Percentiles rank a stretch among this genome's conserved stretches.
phyloP scores from a whole-genome alignment of 2,113 vertebrate genomes.

The Gallinago paraguaiae region DNA sequence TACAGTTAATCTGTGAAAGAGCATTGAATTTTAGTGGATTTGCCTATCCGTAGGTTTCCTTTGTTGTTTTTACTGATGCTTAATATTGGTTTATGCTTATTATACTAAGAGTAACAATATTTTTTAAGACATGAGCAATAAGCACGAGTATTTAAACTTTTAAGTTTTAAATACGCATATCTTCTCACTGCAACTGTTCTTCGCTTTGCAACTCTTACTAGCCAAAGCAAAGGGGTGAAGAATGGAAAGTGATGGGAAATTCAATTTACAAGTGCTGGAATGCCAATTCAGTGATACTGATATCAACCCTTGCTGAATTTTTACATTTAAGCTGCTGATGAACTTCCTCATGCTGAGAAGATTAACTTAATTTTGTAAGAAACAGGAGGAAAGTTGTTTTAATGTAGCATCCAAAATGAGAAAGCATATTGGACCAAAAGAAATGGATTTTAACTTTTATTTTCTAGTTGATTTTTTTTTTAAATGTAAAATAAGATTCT shows the following conservation, averaged over 20 bases:
- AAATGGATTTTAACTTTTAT: conserved; percentile 28
- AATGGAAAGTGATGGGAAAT: background rate
- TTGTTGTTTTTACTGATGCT: background rate
- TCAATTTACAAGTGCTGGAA: conserved; percentile 27
- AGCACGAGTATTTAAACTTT: background rate
- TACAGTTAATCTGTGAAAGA: background rate
- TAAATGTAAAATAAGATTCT: background rate
- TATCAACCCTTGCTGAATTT: background rate
- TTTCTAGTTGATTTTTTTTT: background rate
- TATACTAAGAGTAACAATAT: background rate
- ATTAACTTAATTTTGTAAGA: conserved; percentile 37
- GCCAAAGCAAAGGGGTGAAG: background rate
- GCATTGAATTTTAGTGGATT: background rate
- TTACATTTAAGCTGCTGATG: conserved; percentile 33
- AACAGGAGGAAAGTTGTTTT: conserved; percentile 9
- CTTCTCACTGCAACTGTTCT: background rate
- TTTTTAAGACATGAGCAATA: background rate
- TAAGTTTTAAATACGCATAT: background rate
- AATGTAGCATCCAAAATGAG: background rate
- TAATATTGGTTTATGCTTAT: background rate
- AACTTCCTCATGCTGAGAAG: conserved; percentile 22
- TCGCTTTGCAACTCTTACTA: background rate
- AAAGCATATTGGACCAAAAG: background rate
- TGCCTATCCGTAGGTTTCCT: background rate
- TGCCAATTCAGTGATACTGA: conserved; percentile 1